These are phyloP conservation scores for Lepidostoma basale DNA, from an alignment of 1,140 invertebrate species.

Conservation along the genomic window DNA sequence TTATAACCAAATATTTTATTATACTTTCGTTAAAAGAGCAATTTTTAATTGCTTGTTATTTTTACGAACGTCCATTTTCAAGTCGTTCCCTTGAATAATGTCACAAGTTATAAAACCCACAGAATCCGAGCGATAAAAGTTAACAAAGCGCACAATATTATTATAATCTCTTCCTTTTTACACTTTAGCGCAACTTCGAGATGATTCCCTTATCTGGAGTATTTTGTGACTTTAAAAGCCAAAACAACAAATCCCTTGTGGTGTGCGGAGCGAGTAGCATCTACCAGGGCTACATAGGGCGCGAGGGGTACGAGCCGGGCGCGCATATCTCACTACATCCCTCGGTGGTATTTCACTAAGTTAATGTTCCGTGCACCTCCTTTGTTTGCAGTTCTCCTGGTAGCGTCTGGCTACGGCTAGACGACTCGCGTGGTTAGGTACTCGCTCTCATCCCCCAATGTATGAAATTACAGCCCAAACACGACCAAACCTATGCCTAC, in stretches of 20 bases:
- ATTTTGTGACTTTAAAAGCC: not conserved
- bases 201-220: slow-evolving; percentile 7
- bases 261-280: not conserved
- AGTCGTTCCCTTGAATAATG: not conserved
- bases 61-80: not conserved
- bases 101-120: no score
- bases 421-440: slow-evolving; percentile 17
- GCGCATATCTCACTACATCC: slow-evolving; percentile 34
- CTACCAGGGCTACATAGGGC: not conserved
- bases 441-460: slow-evolving; percentile 4
- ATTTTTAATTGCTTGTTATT: no score
- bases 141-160: no score
- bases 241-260: slow-evolving; percentile 5
- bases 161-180: not conserved
- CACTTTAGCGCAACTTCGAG: not conserved
- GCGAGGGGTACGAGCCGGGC: slow-evolving; percentile 11
- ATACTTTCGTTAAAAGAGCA: no score
- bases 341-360: slow-evolving; percentile 44
- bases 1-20: no score
- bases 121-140: no score
- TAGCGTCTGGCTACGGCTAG: slow-evolving; percentile 19
- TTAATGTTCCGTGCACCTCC: slow-evolving; percentile 45
- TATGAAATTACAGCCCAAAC: slow-evolving; percentile 21
- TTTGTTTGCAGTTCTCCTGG: slow-evolving; percentile 43
- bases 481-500: not conserved